Evolutionary conservation across 2,113 vertebrate genomes (phyloP).

Genomic region (Crocuta crocuta): DNA sequence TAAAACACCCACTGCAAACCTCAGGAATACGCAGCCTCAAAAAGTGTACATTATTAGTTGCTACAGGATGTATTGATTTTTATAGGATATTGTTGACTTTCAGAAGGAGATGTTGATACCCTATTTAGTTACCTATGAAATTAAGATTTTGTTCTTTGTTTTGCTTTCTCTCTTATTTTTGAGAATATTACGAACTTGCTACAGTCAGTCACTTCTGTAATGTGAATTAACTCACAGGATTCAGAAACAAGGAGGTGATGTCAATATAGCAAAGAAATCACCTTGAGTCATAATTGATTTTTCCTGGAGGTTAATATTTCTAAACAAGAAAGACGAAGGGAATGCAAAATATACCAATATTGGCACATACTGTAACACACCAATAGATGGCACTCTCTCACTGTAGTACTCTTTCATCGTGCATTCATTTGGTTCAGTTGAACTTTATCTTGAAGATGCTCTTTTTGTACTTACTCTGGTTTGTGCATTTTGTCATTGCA

Average conservation of each 20-base stretch:
- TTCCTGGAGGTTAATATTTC: not conserved
- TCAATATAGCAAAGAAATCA: not conserved
- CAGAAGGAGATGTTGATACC: not conserved
- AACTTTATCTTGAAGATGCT: not conserved
- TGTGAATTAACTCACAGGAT: not conserved
- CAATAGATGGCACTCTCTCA: not conserved
- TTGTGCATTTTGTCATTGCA: not conserved
- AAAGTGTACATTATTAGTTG: not conserved
- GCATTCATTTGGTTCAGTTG: not conserved
- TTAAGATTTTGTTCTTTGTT: not conserved
- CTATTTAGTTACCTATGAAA: not conserved
- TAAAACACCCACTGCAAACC: not conserved
- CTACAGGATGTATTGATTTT: not conserved
- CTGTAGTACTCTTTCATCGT: accelerated
- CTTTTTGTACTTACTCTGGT: not conserved
- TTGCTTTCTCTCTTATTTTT: not conserved
- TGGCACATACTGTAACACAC: not conserved
- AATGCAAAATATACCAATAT: not conserved
- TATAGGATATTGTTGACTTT: not conserved
- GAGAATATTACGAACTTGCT: not conserved
- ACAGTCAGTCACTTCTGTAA: not conserved
- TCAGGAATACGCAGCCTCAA: not conserved
- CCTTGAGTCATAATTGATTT: not conserved
- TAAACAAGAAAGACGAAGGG: not conserved
- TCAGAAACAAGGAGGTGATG: not conserved